Base-by-base conservation (phyloP, 2,888 invertebrate species). In the Acronicta alni region DNA sequence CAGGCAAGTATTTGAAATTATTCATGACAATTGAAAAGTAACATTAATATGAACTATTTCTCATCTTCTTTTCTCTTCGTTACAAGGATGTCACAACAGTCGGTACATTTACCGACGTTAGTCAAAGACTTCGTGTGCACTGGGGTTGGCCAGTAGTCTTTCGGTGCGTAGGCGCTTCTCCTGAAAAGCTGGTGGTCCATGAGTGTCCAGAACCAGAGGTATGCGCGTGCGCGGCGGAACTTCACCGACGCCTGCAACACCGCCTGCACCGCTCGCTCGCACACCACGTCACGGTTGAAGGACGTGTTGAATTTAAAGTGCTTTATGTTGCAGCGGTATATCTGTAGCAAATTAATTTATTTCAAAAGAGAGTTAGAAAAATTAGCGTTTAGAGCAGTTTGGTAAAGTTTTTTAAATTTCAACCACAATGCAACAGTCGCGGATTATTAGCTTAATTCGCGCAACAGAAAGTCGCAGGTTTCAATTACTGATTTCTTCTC, bases 251-350 rank as follows among this genome's bases (percentile, higher is more conserved):
- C 80, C 0, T 83, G 77, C 2, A 85, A n/a, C 0, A 91, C 86
- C 0, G 92, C 90, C 5, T 75, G 65, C 0, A 92, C 64, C 0
- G 93, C 93, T 1, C 89, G 80, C 41, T 77, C 77, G 46, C 86
- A 83, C 0, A 92, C 88, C 0, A 83, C 81, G 66, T 93, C 93
- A 5, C 75, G 75, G 5, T 80, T 67, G 20, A 75, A 64, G 0
- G 82, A 72, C 0, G 83, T 87, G 73, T 91, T 91, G 74, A 91
- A 91, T 10, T 65, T 71, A 0, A 94, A 81, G 54, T 91, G 85
- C 37, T 80, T 80, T 38, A 92, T 85, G 69, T 92, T 91, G 75
- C 93, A 93, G 38, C 91, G 86, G 17, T 58, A 35, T n/a, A 35
- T 2, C 35, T 35, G 35, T 0, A 35, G 35, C n/a, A 7, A 0